A percentile compares a stretch with the other conserved stretches of the same genome.
phyloP scores from a whole-genome alignment of 1,140 invertebrate genomes.

The Orius insidiosus region DNA sequence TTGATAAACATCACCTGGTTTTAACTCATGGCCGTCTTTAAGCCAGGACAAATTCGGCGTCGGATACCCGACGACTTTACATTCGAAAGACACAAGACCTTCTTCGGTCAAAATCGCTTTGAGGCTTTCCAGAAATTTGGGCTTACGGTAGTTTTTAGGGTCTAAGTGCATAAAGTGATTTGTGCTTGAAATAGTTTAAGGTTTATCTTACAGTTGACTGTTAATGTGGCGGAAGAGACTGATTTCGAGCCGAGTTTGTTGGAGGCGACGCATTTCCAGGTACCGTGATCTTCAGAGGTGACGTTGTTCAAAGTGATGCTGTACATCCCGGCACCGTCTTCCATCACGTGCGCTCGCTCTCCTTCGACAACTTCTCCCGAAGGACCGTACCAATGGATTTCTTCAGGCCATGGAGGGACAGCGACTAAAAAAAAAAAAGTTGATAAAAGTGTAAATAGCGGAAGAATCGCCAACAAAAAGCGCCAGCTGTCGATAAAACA shows the following conservation, averaged over 20 bases:
- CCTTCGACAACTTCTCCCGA: constrained; percentile 48
- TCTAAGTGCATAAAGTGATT: constrained; percentile 31
- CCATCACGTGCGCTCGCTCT: constrained; percentile 46
- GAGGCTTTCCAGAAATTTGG: constrained; percentile 72
- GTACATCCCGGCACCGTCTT: constrained; percentile 63
- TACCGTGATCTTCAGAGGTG: constrained; percentile 63
- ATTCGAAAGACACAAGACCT: constrained; percentile 80
- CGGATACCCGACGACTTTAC: constrained; percentile 79
- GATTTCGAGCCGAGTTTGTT: constrained; percentile 50
- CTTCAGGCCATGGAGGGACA: constrained; percentile 64
- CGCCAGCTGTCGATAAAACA: too few relatives aligned
- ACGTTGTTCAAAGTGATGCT: constrained; percentile 50
- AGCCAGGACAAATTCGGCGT: constrained; percentile 73
- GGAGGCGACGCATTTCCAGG: constrained; percentile 74
- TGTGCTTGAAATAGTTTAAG: not conserved
- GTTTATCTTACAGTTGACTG: constrained; percentile 44
- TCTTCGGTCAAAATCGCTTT: constrained; percentile 77
- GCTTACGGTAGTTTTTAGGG: constrained; percentile 75
- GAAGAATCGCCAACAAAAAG: too few relatives aligned
- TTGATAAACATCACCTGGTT: constrained; percentile 82
- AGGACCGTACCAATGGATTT: constrained; percentile 68
- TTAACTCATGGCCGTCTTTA: constrained; percentile 78
- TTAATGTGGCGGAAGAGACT: constrained; percentile 47
- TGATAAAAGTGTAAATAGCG: too few relatives aligned
- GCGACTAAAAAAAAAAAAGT: constrained; percentile 33